phyloP scores from a whole-genome alignment of 1,140 invertebrate species.

The Grapholita molesta region DNA sequence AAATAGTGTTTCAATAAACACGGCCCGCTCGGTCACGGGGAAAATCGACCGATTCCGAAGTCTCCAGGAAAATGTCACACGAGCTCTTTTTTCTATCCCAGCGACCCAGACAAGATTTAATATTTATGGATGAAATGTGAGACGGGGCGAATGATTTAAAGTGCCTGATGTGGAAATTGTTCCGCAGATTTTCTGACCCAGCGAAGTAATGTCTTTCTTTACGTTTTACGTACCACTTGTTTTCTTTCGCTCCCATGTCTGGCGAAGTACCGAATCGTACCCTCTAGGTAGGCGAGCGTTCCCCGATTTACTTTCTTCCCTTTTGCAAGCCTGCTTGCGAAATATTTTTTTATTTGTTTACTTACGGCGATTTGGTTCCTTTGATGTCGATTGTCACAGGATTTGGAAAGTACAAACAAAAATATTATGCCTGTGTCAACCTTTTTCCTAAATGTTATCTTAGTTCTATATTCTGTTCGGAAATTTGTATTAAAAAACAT shows the following conservation, averaged over 20 bases:
- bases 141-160: conserved; percentile 74
- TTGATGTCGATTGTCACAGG: conserved; percentile 64
- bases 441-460: conserved; percentile 12
- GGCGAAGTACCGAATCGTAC: conserved; percentile 59
- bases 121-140: conserved; percentile 77
- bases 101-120: conserved; percentile 67
- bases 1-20: conserved; percentile 75
- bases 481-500: not conserved
- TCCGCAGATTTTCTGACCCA: conserved; percentile 73
- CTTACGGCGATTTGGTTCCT: conserved; percentile 67
- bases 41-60: conserved; percentile 73
- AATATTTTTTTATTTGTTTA: conserved; percentile 72
- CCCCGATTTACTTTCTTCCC: conserved; percentile 61
- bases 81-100: conserved; percentile 68
- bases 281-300: conserved; percentile 58
- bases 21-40: conserved; percentile 54
- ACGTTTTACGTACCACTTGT: conserved; percentile 70
- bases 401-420: conserved; percentile 46
- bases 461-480: not conserved
- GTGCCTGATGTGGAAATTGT: conserved; percentile 72
- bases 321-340: conserved; percentile 57
- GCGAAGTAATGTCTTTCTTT: conserved; percentile 71
- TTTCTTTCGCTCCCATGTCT: conserved; percentile 47
- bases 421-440: conserved; percentile 15
- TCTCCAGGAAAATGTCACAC: conserved; percentile 67